Percentiles rank a stretch among this genome's conserved stretches.
Evolutionary conservation across 2,113 vertebrate genomes (phyloP).

Genomic region (Panurus biarmicus): DNA sequence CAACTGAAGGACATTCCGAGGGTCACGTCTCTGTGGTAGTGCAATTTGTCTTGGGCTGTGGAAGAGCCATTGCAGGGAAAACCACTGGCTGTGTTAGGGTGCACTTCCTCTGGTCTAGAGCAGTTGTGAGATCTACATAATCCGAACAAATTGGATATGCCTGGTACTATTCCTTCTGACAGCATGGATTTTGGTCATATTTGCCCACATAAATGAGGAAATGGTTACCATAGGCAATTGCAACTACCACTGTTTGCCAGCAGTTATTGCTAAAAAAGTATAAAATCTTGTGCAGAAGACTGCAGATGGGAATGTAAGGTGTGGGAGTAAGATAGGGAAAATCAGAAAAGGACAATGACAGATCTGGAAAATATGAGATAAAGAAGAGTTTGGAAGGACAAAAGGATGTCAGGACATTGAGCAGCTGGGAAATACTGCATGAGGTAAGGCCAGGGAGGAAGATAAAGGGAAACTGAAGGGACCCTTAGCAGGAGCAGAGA

Average conservation of each 20-base stretch:
- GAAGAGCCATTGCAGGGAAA: not conserved
- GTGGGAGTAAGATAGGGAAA: not conserved
- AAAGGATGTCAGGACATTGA: not conserved
- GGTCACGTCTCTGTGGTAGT: not conserved
- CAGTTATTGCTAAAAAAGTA: not conserved
- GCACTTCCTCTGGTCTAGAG: not conserved
- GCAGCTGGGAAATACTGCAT: not conserved
- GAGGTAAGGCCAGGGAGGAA: not conserved
- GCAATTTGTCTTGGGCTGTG: not conserved
- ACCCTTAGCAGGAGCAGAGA: not conserved
- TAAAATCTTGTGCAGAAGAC: not conserved
- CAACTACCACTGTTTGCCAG: not conserved
- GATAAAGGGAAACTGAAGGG: not conserved
- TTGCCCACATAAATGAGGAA: not conserved
- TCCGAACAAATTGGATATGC: not conserved
- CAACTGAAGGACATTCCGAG: rapidly evolving
- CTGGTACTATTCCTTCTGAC: not conserved
- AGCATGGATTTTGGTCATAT: not conserved
- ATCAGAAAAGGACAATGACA: not conserved
- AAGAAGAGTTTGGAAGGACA: not conserved
- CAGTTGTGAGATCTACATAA: not conserved
- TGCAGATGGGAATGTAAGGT: not conserved
- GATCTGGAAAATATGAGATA: not conserved
- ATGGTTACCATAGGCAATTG: not conserved
- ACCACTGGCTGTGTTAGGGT: not conserved